Percentiles rank a stretch among this genome's conserved stretches.
Conservation (phyloP, 2,797 vertebrate genomes). For the Vultur gryphus region DNA sequence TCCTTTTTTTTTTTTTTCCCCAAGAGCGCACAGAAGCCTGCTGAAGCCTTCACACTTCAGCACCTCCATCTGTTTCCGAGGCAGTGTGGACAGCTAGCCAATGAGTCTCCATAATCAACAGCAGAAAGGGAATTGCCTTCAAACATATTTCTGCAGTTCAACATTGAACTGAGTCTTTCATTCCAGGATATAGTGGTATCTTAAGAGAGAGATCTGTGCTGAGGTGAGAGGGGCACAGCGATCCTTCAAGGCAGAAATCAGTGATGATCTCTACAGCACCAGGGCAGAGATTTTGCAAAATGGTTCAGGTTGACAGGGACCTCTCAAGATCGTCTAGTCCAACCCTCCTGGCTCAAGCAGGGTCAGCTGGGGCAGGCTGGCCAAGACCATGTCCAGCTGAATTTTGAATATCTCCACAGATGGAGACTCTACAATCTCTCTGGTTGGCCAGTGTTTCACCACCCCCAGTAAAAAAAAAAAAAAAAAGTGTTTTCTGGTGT, state of each 20-base stretch:
- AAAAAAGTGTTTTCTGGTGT: neutral
- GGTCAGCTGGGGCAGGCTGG: neutral
- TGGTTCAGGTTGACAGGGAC: neutral
- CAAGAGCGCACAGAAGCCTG: neutral
- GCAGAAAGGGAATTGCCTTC: neutral
- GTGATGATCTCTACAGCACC: neutral
- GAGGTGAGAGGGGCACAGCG: neutral
- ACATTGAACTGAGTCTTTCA: neutral
- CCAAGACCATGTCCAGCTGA: neutral
- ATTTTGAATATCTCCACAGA: neutral
- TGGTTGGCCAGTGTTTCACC: neutral
- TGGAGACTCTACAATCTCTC: neutral
- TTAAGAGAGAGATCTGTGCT: neutral
- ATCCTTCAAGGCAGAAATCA: neutral
- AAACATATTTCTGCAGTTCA: neutral
- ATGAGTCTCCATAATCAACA: neutral
- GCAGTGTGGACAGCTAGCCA: neutral
- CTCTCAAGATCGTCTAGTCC: rapidly evolving
- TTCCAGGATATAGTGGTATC: rapidly evolving
- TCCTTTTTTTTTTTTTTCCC: neutral
- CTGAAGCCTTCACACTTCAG: neutral
- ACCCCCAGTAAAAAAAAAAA: neutral
- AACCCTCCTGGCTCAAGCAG: neutral
- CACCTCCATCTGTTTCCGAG: neutral
- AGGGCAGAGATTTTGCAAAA: neutral